Percentiles rank a stretch among this genome's conserved stretches.
These are phyloP conservation scores for Halotydeus destructor DNA, from an alignment of 1,140 invertebrate species.

Conservation along the genomic window DNA sequence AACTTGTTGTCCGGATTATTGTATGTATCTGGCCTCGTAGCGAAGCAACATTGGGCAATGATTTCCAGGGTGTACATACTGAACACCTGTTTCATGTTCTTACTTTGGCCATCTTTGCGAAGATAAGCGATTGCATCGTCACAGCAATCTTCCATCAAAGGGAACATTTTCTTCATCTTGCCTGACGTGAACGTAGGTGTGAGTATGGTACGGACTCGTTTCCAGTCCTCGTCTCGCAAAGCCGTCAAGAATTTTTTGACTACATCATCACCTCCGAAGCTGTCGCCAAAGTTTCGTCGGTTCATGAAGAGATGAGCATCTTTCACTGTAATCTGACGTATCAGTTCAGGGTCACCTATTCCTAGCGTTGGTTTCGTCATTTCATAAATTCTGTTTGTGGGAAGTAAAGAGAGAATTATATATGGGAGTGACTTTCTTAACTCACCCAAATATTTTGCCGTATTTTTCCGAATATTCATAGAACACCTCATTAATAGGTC, in stretches of 20 bases:
- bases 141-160: constrained; percentile 1
- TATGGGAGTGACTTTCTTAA: constrained; percentile 2
- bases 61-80: constrained; percentile 28
- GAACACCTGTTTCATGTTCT: constrained; percentile 18
- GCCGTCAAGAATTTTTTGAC: neutral
- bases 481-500: neutral
- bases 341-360: constrained; percentile 11
- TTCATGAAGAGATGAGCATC: constrained; percentile 11
- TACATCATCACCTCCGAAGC: neutral
- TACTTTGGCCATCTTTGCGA: neutral
- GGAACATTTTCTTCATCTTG: constrained; percentile 34
- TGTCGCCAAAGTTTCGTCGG: neutral
- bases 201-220: constrained; percentile 29
- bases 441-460: constrained; percentile 9
- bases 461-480: constrained; percentile 3
- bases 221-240: constrained; percentile 29
- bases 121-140: neutral
- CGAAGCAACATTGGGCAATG: constrained; percentile 29
- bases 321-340: constrained; percentile 10
- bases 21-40: constrained; percentile 25
- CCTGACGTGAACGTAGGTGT: constrained; percentile 34
- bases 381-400: neutral
- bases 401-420: neutral
- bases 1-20: constrained; percentile 24
- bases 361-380: constrained; percentile 1